phyloP scores from a whole-genome alignment of 1,140 invertebrate genomes.

The Antheraea mylitta region DNA sequence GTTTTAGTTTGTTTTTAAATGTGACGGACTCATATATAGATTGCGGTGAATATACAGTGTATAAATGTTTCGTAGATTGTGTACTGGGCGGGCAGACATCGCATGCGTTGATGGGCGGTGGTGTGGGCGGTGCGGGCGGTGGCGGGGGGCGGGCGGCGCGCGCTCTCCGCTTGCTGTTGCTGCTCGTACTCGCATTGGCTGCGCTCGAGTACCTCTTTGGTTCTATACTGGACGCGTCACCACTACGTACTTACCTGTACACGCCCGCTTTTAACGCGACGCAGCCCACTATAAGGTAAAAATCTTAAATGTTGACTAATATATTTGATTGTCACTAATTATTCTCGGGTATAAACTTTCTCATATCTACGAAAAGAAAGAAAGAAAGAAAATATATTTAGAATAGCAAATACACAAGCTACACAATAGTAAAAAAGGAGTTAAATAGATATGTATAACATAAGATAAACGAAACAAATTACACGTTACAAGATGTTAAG shows the following conservation, averaged over 20 bases:
- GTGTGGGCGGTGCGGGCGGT: conserved; percentile 28
- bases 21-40: too few relatives aligned
- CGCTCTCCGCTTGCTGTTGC: conserved; percentile 62
- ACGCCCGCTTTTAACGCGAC: conserved; percentile 58
- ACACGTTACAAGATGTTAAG: too few relatives aligned
- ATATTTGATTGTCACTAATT: too few relatives aligned
- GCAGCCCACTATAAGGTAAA: conserved; percentile 49
- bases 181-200: conserved; percentile 60
- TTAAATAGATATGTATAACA: too few relatives aligned
- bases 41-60: too few relatives aligned
- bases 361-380: too few relatives aligned
- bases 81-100: conserved; percentile 33
- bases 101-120: conserved; percentile 69
- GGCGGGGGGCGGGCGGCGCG: conserved; percentile 64
- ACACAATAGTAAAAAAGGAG: too few relatives aligned
- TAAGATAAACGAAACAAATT: too few relatives aligned
- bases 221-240: conserved; percentile 65
- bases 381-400: too few relatives aligned
- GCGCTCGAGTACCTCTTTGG: conserved; percentile 70
- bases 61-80: conserved; percentile 14
- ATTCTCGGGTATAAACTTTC: too few relatives aligned
- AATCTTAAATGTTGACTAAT: neutral
- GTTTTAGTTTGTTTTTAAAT: too few relatives aligned
- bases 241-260: conserved; percentile 63
- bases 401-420: too few relatives aligned